phyloP scores from a whole-genome alignment of 2,797 vertebrate genomes.

The Discoglossus pictus region DNA sequence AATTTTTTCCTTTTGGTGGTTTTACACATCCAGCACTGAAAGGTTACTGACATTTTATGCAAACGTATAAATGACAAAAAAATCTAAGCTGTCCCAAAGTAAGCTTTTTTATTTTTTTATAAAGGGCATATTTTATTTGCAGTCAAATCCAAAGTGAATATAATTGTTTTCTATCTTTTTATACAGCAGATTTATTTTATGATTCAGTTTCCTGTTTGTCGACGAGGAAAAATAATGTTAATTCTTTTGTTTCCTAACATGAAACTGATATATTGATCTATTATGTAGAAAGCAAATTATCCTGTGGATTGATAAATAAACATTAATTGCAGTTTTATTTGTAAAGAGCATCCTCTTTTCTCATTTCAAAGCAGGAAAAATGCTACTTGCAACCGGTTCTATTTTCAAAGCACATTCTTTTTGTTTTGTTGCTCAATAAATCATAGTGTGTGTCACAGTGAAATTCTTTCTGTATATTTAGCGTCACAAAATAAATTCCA shows the following conservation, averaged over 20 bases:
- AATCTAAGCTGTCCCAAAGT: conserved; percentile 78
- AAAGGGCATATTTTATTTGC: conserved; percentile 84
- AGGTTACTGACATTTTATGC: conserved; percentile 75
- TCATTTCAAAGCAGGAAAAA: background rate
- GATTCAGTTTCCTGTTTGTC: conserved; percentile 77
- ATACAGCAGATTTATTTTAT: conserved; percentile 84
- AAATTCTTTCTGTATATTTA: no score
- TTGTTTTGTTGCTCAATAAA: no score
- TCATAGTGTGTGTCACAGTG: no score
- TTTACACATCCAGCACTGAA: conserved; percentile 33
- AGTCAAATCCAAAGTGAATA: conserved; percentile 80
- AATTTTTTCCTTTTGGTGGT: conserved; percentile 30
- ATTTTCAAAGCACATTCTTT: no score
- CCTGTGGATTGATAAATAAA: conserved; percentile 83
- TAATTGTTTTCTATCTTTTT: conserved; percentile 82
- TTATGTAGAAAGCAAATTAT: conserved; percentile 81
- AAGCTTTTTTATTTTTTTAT: conserved; percentile 82
- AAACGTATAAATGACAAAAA: conserved; percentile 74
- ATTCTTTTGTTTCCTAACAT: conserved; percentile 73
- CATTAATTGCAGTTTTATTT: conserved; percentile 79
- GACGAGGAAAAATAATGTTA: conserved; percentile 70
- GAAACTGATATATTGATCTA: conserved; percentile 80
- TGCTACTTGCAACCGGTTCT: no score
- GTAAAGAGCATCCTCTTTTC: conserved; percentile 62
- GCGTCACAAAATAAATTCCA: no score